phyloP scores from a whole-genome alignment of 2,888 invertebrate genomes.

The Chymomyza caudatula region DNA sequence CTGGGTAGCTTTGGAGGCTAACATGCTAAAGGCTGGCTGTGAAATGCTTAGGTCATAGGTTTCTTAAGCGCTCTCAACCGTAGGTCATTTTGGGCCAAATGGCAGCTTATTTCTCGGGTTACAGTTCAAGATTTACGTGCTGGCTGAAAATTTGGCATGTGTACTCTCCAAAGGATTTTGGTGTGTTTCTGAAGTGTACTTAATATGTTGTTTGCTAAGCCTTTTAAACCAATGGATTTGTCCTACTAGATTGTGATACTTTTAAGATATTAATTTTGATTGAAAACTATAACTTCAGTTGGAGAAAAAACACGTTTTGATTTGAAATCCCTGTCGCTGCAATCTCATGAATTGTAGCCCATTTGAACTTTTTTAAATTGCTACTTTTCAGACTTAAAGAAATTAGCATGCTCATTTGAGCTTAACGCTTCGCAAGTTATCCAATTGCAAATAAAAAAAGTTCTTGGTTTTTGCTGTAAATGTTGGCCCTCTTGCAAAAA shows the following conservation, averaged over 20 bases:
- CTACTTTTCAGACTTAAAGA: no score
- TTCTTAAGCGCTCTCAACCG: conserved; percentile 5
- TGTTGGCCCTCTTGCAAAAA: no score
- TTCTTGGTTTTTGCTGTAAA: no score
- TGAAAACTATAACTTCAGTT: neutral
- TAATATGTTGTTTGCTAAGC: neutral
- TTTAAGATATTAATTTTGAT: neutral
- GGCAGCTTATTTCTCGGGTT: neutral
- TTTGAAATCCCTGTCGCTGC: no score
- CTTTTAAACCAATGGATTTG: neutral
- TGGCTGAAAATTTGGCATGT: neutral
- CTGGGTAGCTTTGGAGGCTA: conserved; percentile 11
- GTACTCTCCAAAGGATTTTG: neutral
- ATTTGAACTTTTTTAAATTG: no score
- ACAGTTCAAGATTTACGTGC: neutral
- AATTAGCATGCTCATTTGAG: no score
- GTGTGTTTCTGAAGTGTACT: neutral
- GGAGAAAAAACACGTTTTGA: neutral
- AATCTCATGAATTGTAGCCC: no score
- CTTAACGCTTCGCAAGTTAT: no score
- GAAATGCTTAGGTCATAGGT: conserved; percentile 22
- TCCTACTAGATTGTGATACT: neutral
- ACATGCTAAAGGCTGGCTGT: conserved; percentile 30
- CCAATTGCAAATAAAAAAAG: no score
- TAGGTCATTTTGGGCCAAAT: conserved; percentile 5